Percentiles rank a stretch among this genome's conserved stretches.
These are phyloP conservation scores for Gymnocypris eckloni DNA, from an alignment of 2,797 vertebrate genomes.

Conservation along the genomic window DNA sequence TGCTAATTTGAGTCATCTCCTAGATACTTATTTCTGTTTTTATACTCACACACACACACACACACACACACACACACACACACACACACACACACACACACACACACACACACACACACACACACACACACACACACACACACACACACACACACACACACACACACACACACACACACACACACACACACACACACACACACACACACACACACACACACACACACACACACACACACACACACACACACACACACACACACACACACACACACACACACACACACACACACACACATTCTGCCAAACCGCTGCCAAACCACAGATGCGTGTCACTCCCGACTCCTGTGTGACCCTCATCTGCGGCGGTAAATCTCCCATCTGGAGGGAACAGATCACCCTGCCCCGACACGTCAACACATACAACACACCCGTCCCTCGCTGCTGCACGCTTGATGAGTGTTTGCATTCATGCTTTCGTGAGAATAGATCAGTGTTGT, in stretches of 20 bases:
- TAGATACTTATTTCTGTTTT: conserved; percentile 65
- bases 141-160: no score
- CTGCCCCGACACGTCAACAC: background rate
- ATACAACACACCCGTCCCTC: background rate
- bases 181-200: no score
- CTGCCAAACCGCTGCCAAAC: background rate
- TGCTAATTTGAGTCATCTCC: conserved; percentile 23
- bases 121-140: no score
- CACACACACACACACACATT: conserved; percentile 7
- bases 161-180: no score
- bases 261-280: no score
- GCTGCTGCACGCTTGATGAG: background rate
- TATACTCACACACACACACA: conserved; percentile 49
- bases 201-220: no score
- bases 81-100: no score
- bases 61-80: conserved; percentile 48
- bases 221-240: no score
- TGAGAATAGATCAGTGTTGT: background rate
- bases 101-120: no score
- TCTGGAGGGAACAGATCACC: background rate
- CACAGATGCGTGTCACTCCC: background rate
- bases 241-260: no score
- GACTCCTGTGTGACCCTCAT: background rate
- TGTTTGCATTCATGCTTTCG: background rate
- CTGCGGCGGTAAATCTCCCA: background rate